These are phyloP conservation scores for Carollia perspicillata DNA, from an alignment of 2,113 vertebrate genomes.

Conservation along the genomic window DNA sequence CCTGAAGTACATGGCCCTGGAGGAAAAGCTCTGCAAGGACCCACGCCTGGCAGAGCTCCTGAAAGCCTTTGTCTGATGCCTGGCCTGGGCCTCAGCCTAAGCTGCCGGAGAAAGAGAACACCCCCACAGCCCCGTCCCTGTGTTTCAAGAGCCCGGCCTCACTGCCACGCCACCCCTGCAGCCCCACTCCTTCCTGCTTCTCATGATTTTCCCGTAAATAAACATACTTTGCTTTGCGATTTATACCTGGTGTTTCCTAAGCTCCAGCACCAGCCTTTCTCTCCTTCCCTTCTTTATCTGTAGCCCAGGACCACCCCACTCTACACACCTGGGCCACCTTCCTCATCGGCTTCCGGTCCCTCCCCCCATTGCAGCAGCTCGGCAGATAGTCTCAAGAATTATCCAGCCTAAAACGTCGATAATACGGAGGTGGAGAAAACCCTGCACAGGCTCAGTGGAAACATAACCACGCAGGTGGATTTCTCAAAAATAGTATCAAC, in stretches of 20 bases:
- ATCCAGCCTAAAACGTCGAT: neutral
- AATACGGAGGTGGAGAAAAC: neutral
- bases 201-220: conserved; percentile 25
- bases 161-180: neutral
- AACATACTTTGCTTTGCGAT: conserved; percentile 19
- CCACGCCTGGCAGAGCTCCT: conserved; percentile 72
- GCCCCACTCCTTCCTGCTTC: neutral
- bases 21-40: conserved; percentile 82
- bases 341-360: neutral
- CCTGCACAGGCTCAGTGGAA: neutral
- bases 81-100: neutral
- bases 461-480: neutral
- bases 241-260: neutral
- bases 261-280: neutral
- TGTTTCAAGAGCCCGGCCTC: neutral
- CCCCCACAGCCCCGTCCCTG: neutral
- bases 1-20: conserved; percentile 77
- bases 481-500: neutral
- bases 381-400: neutral
- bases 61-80: neutral
- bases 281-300: neutral
- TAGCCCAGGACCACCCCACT: neutral
- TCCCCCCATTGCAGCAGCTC: neutral
- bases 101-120: neutral
- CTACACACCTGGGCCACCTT: neutral